Conservation (phyloP, 2,797 vertebrate species). For the Ctenopoma kingsleyae region DNA sequence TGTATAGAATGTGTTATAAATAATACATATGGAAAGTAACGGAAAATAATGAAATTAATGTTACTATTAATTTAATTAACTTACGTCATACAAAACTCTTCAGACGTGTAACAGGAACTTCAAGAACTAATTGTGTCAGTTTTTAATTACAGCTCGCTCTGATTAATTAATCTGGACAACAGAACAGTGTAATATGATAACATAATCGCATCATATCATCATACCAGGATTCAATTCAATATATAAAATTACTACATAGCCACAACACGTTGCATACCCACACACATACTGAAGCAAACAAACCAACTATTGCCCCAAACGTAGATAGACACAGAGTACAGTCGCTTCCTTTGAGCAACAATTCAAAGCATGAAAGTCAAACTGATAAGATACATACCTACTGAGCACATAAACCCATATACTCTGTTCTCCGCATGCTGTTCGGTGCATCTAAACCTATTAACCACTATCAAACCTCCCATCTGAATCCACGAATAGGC, state of each 20-base stretch:
- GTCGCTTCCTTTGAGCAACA: not conserved
- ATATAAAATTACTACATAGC: not conserved
- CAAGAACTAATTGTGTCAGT: not conserved
- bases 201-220: not conserved
- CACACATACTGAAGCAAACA: constrained; percentile 1
- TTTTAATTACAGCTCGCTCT: constrained; percentile 10
- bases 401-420: constrained; percentile 23
- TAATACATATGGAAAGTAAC: not conserved
- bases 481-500: constrained; percentile 71
- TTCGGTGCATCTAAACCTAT: constrained; percentile 60
- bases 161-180: not conserved
- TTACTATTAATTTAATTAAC: not conserved
- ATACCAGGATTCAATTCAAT: constrained; percentile 3
- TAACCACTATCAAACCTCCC: constrained; percentile 63
- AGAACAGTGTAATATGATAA: not conserved
- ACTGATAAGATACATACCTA: not conserved
- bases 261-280: not conserved
- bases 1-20: not conserved
- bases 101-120: not conserved
- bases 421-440: constrained; percentile 17
- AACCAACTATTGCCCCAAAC: not conserved
- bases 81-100: not conserved
- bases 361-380: constrained; percentile 18
- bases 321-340: not conserved
- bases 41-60: not conserved